A percentile compares a stretch with the other conserved stretches of the same genome.
Evolutionary conservation across 2,888 invertebrate genomes (phyloP).

Genomic region (Congeria kusceri): DNA sequence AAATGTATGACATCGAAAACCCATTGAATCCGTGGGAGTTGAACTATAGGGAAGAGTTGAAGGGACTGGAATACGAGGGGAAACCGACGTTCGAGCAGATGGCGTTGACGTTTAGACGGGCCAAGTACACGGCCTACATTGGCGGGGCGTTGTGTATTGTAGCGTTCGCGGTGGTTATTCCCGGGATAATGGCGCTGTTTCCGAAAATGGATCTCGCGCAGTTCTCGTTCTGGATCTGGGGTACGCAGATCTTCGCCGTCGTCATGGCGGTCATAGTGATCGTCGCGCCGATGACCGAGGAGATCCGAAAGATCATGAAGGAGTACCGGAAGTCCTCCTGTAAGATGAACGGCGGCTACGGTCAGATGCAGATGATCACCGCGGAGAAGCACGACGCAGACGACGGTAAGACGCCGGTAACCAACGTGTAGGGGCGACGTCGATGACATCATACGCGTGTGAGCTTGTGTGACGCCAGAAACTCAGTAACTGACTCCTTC

Average conservation of each 20-base stretch:
- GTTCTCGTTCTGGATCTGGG: constrained; percentile 79
- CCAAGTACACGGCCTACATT: constrained; percentile 76
- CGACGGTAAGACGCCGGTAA: constrained; percentile 57
- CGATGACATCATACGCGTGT: no score
- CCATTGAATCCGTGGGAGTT: constrained; percentile 81
- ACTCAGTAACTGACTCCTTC: no score
- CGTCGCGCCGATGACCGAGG: constrained; percentile 79
- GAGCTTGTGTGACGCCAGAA: no score
- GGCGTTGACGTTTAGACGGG: constrained; percentile 75
- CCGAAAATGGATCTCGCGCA: constrained; percentile 76
- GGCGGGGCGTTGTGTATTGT: constrained; percentile 75
- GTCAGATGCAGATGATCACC: constrained; percentile 60
- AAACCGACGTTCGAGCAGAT: constrained; percentile 79
- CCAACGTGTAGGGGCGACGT: constrained; percentile 45
- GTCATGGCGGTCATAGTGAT: constrained; percentile 81
- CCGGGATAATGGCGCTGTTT: constrained; percentile 79
- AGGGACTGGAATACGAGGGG: constrained; percentile 75
- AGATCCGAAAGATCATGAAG: constrained; percentile 75
- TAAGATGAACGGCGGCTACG: constrained; percentile 56
- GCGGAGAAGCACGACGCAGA: constrained; percentile 44
- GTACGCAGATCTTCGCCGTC: constrained; percentile 79
- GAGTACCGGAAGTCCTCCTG: constrained; percentile 73
- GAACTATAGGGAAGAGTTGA: constrained; percentile 78
- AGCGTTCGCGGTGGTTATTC: constrained; percentile 76
- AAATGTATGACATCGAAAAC: constrained; percentile 81